A percentile compares a stretch with the other conserved stretches of the same genome.
These are phyloP conservation scores for Lepus timidus DNA, from an alignment of 2,113 vertebrate species.

Conservation along the genomic window DNA sequence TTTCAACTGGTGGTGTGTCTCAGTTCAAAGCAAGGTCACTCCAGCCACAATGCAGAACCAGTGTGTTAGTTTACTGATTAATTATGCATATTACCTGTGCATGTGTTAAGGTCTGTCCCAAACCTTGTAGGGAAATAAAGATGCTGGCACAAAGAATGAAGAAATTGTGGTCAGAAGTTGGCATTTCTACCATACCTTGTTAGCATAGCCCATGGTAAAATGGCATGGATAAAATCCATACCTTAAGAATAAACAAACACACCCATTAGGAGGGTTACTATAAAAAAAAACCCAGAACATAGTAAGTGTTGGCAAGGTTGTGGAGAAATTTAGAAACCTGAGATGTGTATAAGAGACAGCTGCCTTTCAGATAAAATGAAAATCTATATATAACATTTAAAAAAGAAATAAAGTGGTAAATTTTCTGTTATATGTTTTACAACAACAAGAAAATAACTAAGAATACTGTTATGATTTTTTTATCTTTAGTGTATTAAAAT, in stretches of 20 bases:
- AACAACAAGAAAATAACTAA: not conserved
- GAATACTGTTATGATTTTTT: not conserved
- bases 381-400: too few relatives aligned
- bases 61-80: not conserved
- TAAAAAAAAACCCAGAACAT: not conserved
- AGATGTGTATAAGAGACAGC: too few relatives aligned
- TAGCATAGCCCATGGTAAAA: not conserved
- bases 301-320: too few relatives aligned
- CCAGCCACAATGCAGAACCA: not conserved
- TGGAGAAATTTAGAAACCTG: too few relatives aligned
- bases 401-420: not conserved
- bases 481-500: not conserved
- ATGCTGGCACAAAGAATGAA: not conserved
- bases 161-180: not conserved
- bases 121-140: not conserved
- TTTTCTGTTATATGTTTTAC: not conserved
- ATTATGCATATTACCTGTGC: not conserved
- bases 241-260: not conserved
- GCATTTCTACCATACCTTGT: not conserved
- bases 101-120: not conserved
- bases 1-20: slow-evolving; percentile 10
- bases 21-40: not conserved
- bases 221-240: not conserved
- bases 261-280: not conserved
- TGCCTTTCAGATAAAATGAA: too few relatives aligned